Conservation (phyloP, 2,113 vertebrate genomes). For the Mionectes macconnelli region DNA sequence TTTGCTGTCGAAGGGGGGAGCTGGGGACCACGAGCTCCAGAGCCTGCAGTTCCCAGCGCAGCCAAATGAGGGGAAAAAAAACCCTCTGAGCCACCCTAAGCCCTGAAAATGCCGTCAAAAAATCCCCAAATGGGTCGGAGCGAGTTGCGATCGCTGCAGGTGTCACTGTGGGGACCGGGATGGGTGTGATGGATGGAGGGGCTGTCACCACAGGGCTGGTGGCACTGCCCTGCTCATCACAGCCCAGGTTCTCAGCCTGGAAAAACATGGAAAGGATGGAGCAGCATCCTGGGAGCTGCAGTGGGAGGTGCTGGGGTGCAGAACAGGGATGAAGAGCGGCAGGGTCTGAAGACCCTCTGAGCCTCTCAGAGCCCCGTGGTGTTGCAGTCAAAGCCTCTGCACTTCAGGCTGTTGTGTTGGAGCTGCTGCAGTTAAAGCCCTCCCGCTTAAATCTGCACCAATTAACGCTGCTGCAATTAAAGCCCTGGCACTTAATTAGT, state of each 20-base stretch:
- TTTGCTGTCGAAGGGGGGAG: constrained; percentile 34
- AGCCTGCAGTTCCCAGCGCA: neutral
- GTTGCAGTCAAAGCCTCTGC: neutral
- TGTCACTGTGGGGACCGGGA: accelerated
- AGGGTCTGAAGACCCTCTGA: neutral
- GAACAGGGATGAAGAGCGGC: neutral
- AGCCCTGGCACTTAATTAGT: neutral
- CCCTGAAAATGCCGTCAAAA: neutral
- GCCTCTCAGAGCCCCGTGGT: neutral
- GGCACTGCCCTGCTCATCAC: neutral
- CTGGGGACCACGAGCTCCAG: neutral
- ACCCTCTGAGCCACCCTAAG: neutral
- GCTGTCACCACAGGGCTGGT: neutral
- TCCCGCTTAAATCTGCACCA: accelerated
- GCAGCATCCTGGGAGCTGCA: neutral
- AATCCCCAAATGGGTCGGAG: neutral
- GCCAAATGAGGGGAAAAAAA: neutral
- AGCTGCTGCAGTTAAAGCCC: neutral
- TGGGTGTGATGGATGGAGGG: neutral
- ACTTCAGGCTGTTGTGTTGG: neutral
- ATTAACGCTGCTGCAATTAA: neutral
- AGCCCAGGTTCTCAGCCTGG: neutral
- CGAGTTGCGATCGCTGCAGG: neutral
- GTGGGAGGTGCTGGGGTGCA: neutral
- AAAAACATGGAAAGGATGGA: neutral